Evolutionary conservation across 2,888 invertebrate genomes (phyloP).

Genomic region (Mythimna ferrago): DNA sequence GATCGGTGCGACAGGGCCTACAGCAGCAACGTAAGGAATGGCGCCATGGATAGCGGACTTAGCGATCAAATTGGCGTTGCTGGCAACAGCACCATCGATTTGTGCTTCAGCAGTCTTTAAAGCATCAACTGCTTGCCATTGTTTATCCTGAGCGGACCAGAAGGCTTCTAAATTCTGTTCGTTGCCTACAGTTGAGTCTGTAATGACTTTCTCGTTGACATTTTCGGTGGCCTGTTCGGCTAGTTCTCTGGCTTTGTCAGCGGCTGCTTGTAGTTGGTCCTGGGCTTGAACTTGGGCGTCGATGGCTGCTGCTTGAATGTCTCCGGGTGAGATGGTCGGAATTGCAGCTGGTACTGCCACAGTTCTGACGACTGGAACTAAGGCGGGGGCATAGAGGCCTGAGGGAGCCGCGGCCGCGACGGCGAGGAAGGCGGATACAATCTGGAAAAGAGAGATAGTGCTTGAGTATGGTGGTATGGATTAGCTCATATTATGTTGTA

Average conservation of each 20-base stretch:
- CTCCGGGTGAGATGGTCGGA: constrained; percentile 80
- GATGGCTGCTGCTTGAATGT: constrained; percentile 84
- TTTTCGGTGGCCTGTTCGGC: constrained; percentile 75
- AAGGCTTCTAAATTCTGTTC: constrained; percentile 74
- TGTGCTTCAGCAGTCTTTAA: constrained; percentile 80
- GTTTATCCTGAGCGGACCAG: constrained; percentile 83
- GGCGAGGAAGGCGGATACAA: constrained; percentile 79
- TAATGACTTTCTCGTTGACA: constrained; percentile 72
- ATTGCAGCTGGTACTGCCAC: constrained; percentile 66
- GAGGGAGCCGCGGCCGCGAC: constrained; percentile 82
- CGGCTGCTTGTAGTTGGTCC: constrained; percentile 75
- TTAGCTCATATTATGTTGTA: too few species aligned
- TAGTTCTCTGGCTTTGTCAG: constrained; percentile 75
- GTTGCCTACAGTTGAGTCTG: constrained; percentile 72
- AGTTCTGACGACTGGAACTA: constrained; percentile 56
- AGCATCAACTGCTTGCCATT: constrained; percentile 84
- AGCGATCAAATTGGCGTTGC: constrained; percentile 70
- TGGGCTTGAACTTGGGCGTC: constrained; percentile 75
- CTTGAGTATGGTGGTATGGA: not conserved
- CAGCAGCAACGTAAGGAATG: constrained; percentile 42
- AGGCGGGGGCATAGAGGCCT: constrained; percentile 56
- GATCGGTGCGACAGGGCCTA: constrained; percentile 49
- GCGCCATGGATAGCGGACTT: constrained; percentile 66
- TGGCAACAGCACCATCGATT: constrained; percentile 78
- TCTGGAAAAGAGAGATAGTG: constrained; percentile 68